These are phyloP conservation scores for Drosophila sp. DNA, from an alignment of 1,140 invertebrate genomes.

Conservation along the genomic window DNA sequence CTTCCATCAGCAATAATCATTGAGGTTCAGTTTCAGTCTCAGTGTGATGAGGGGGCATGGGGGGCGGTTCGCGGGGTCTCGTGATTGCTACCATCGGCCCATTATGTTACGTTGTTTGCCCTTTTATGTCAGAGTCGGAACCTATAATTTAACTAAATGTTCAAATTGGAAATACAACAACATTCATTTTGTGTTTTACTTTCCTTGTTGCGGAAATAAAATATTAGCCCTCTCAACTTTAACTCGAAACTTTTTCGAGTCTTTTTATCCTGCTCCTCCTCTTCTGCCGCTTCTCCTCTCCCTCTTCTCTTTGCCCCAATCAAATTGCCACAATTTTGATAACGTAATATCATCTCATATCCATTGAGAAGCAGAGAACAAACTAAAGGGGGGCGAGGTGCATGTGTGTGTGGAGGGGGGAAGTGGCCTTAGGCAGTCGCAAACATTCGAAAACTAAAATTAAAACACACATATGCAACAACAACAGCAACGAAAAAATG, in stretches of 20 bases:
- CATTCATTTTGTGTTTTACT: conserved; percentile 51
- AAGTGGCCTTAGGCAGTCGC: not conserved
- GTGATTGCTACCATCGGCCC: conserved; percentile 72
- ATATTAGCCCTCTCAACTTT: conserved; percentile 63
- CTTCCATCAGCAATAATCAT: conserved; percentile 63
- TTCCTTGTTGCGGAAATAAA: conserved; percentile 69
- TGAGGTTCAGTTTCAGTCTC: conserved; percentile 56
- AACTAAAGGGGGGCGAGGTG: too few relatives aligned
- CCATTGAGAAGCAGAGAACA: too few relatives aligned
- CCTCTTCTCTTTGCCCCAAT: not conserved
- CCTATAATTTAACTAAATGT: conserved; percentile 82
- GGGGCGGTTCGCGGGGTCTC: conserved; percentile 30
- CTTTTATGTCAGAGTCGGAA: conserved; percentile 78
- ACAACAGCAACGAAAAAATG: conserved; percentile 16
- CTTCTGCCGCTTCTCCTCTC: too few relatives aligned
- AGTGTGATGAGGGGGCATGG: not conserved
- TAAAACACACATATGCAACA: conserved; percentile 39
- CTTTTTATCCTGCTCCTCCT: not conserved
- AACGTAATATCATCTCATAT: not conserved
- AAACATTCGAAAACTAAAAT: conserved; percentile 42
- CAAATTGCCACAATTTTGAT: conserved; percentile 51
- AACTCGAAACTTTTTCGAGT: not conserved
- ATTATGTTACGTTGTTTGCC: conserved; percentile 81
- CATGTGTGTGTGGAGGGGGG: too few relatives aligned
- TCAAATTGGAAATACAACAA: conserved; percentile 76